phyloP scores from a whole-genome alignment of 2,113 vertebrate species.

The Platycercus adscitus region DNA sequence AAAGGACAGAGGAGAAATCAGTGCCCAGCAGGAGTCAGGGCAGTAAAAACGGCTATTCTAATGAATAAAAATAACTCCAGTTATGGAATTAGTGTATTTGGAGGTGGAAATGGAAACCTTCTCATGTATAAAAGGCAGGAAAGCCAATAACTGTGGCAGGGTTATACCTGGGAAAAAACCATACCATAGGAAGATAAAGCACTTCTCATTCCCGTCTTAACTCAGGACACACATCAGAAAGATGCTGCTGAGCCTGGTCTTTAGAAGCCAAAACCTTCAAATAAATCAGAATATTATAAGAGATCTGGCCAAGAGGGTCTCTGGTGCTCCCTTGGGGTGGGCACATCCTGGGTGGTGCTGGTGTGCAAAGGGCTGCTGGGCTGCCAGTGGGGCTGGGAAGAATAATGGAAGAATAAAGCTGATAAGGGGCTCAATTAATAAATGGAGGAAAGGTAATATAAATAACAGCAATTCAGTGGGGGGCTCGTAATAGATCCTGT shows the following conservation, averaged over 20 bases:
- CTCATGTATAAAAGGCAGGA: background rate
- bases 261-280: background rate
- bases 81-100: background rate
- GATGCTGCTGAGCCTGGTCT: background rate
- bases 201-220: background rate
- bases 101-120: background rate
- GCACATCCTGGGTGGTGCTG: fast-evolving
- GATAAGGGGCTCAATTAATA: background rate
- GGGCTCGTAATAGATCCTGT: background rate
- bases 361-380: background rate
- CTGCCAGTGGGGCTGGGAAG: background rate
- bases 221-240: background rate
- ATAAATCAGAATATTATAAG: background rate
- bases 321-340: fast-evolving
- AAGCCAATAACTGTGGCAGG: background rate
- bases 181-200: background rate
- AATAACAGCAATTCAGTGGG: background rate
- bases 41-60: background rate
- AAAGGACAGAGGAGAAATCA: background rate
- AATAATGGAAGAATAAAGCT: background rate
- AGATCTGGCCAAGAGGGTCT: fast-evolving
- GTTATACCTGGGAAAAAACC: background rate
- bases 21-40: background rate
- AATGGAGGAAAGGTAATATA: background rate
- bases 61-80: background rate